Evolutionary conservation across 2,797 vertebrate genomes (phyloP), one percentile per base, ranked within the genome.

Genomic region (Tangara arthus): DNA sequence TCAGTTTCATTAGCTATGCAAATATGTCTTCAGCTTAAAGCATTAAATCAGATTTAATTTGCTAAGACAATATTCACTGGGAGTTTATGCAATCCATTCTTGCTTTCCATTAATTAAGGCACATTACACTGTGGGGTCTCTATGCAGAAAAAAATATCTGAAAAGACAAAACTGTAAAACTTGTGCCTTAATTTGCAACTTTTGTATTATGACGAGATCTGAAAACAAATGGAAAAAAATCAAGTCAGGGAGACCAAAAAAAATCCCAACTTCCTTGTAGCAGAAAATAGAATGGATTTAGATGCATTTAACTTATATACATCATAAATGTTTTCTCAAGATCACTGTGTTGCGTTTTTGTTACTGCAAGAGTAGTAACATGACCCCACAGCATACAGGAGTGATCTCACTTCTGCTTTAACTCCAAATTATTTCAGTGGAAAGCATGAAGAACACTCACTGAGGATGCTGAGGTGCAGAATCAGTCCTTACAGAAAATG

Each of bases 41-140:
- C 95, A 95, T 77, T 93, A 96, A 97, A 97, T 96, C 84, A 97
- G 82, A 94, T 96, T 95, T 94, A 95, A 96, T 96, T 89, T 79
- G 59, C 87, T 76, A 89, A 84, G 39, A 69, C 91, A 95, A 91
- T 73, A 96, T 94, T 93, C 83, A 80, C 28, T 6, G 26, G 59
- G 72, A 93, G 71, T 39, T 72, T 92, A 86, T 72, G 82, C 85
- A 89, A 89, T n/a, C 60, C 77, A 49, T 89, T 95, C 77, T 73
- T 89, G 19, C 53, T 78, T 87, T 87, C 80, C 66, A 16, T 87
- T 97, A 91, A 94, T 85, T 92, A 79, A 71, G 70, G 53, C 30
- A 56, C 9, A n/a, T 61, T 56, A 57, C 46, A 65, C 59, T 87
- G 72, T 87, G 28, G 41, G 61, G 24, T 68, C 22, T 81, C 53